These are phyloP conservation scores for Decapterus maruadsi DNA, from an alignment of 2,797 vertebrate genomes.

Conservation along the genomic window DNA sequence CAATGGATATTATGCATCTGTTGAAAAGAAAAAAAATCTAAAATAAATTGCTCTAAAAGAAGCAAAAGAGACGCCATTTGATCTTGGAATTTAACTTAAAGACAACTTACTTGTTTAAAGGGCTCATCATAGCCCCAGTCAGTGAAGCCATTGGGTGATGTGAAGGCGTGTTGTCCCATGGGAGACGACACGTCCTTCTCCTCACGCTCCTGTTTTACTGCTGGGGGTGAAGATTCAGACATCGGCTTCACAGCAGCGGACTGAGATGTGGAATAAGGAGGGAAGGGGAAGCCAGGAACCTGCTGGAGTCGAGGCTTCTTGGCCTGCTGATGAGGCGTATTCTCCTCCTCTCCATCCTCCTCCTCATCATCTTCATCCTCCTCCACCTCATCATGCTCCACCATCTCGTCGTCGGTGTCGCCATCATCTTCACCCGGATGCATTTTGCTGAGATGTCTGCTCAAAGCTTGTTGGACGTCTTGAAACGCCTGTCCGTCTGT, in stretches of 20 bases:
- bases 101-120: constrained; percentile 89
- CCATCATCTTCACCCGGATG: constrained; percentile 73
- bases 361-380: constrained; percentile 63
- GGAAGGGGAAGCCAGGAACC: constrained; percentile 68
- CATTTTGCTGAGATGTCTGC: constrained; percentile 73
- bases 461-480: constrained; percentile 75
- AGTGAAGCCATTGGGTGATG: constrained; percentile 81
- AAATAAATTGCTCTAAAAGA: neutral
- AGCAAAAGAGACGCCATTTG: neutral
- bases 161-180: constrained; percentile 74
- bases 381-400: constrained; percentile 78
- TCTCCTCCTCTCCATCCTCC: constrained; percentile 82
- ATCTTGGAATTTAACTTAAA: neutral
- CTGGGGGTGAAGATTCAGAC: constrained; percentile 64
- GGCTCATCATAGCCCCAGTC: constrained; percentile 91
- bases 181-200: constrained; percentile 85
- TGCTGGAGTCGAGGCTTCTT: constrained; percentile 79
- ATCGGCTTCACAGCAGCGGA: constrained; percentile 58
- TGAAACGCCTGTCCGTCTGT: constrained; percentile 68
- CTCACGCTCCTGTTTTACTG: constrained; percentile 84
- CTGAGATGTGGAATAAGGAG: constrained; percentile 65
- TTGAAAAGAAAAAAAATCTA: neutral
- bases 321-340: constrained; percentile 65
- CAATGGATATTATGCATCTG: neutral
- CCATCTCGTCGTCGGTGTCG: constrained; percentile 79